Evolutionary conservation across 2,113 vertebrate species (phyloP), one percentile per base, ranked within the genome.

Genomic region (Podilymbus podiceps): DNA sequence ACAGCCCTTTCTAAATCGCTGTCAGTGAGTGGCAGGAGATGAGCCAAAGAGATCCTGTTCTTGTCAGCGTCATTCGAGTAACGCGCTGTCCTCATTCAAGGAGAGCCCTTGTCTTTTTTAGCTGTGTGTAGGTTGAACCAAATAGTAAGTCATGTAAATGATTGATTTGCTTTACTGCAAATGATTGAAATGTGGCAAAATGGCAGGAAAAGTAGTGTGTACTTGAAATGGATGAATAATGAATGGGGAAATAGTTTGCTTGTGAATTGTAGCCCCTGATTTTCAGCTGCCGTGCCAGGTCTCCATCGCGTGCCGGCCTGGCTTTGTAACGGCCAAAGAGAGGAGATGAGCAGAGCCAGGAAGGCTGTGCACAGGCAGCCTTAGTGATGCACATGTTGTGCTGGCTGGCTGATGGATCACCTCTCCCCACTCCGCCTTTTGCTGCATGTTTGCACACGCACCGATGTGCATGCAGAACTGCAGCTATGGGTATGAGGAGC

Each of bases 11-110:
- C 85, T 95, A 86, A 96, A 83, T 74, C 35, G 40, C 88, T 92
- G 93, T 93, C 90, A 85, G 88, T 82, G 81, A 97, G 89, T 84
- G 96, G 95, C 92, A 96, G 96, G 88, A 96, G 93, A 96, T 49
- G 82, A 95, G 93, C 93, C 95, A 96, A 73, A 93, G 95, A 86
- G 95, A 93, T 96, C 76, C 92, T 92, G 88, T 95, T 95, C 92
- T 72, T 92, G 90, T 96, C 97, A 96, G 90, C 76, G 76, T 94
- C 56, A 2, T 74, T 94, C 6, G 18, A 93, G 92, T 56, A 95
- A 72, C 5, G 12, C 20, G 49, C 92, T 95, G 93, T 95, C 96
- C 92, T 94, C 86, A 80, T 95, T 95, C 96, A 93, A 86, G 93
- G 90, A 96, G 88, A 94, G 90, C 91, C 96, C 84, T 84, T 11